Conservation (phyloP, 2,113 vertebrate genomes). For the Pedetes capensis region DNA sequence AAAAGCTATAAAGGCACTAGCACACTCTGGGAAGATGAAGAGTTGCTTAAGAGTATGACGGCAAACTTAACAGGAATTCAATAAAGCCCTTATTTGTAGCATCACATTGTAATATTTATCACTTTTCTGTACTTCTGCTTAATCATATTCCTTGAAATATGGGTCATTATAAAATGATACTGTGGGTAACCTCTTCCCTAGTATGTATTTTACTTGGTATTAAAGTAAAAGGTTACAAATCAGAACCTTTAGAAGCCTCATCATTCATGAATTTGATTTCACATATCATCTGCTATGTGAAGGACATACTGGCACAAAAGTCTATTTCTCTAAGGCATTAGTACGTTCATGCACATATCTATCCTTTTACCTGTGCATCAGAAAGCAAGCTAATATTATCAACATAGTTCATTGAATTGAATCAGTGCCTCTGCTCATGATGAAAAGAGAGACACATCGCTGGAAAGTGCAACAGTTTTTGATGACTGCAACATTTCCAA, state of each 20-base stretch:
- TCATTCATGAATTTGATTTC: constrained; percentile 75
- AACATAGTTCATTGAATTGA: constrained; percentile 50
- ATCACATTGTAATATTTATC: not conserved
- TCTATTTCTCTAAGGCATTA: constrained; percentile 64
- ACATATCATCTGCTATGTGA: constrained; percentile 78
- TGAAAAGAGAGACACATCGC: not conserved
- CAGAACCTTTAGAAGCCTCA: constrained; percentile 65
- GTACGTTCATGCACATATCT: constrained; percentile 66
- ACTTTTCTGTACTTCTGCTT: not conserved
- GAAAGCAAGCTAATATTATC: constrained; percentile 66
- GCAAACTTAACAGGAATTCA: constrained; percentile 20
- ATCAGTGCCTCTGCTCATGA: not conserved
- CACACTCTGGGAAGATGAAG: not conserved
- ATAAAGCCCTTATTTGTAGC: not conserved
- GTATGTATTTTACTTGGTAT: constrained; percentile 53
- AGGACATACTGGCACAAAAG: constrained; percentile 66
- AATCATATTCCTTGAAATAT: not conserved
- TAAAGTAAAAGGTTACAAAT: constrained; percentile 64
- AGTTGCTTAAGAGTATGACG: not conserved
- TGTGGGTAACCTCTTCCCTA: not conserved
- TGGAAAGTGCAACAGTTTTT: not conserved
- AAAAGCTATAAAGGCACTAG: not conserved
- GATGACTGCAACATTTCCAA: not conserved
- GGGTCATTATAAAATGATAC: not conserved
- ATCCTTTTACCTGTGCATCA: constrained; percentile 58